phyloP scores from a whole-genome alignment of 64 coral and sea anemone genomes.

The Actinia equina region DNA sequence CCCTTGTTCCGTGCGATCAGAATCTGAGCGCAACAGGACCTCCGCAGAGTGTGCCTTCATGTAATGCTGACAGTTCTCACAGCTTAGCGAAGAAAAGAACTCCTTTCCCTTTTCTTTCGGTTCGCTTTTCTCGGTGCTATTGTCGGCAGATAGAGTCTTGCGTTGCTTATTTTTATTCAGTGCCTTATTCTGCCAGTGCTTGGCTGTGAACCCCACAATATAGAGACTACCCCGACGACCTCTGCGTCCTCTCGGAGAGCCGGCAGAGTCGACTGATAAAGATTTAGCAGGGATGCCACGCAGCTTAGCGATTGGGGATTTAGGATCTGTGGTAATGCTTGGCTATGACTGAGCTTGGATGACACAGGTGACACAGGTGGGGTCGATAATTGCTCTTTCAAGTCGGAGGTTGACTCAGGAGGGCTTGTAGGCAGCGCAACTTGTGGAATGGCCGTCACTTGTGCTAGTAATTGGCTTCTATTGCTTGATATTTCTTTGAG shows the following conservation, averaged over 20 bases:
- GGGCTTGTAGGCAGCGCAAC: background rate
- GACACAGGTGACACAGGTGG: background rate
- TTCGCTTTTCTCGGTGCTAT: background rate
- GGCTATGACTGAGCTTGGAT: slow-evolving; percentile 6
- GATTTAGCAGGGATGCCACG: slow-evolving; percentile 44
- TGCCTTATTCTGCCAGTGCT: slow-evolving; percentile 91
- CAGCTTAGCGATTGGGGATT: slow-evolving; percentile 17
- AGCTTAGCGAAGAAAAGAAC: slow-evolving; percentile 4
- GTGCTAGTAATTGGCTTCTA: background rate
- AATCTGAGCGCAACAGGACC: background rate
- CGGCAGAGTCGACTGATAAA: slow-evolving; percentile 61
- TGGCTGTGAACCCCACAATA: slow-evolving; percentile 83
- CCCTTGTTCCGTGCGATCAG: background rate
- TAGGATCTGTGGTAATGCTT: background rate
- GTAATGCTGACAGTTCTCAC: background rate
- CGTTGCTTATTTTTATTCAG: slow-evolving; percentile 65
- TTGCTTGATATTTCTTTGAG: background rate
- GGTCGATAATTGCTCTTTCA: background rate
- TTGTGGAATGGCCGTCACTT: background rate
- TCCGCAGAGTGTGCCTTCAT: background rate
- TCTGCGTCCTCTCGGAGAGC: slow-evolving; percentile 67
- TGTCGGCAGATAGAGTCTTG: slow-evolving; percentile 14
- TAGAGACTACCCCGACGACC: slow-evolving; percentile 84
- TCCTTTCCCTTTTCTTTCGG: background rate
- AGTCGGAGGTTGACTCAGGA: background rate